Evolutionary conservation across 2,797 vertebrate species (phyloP).

Genomic region (Chromobotia macracanthus): DNA sequence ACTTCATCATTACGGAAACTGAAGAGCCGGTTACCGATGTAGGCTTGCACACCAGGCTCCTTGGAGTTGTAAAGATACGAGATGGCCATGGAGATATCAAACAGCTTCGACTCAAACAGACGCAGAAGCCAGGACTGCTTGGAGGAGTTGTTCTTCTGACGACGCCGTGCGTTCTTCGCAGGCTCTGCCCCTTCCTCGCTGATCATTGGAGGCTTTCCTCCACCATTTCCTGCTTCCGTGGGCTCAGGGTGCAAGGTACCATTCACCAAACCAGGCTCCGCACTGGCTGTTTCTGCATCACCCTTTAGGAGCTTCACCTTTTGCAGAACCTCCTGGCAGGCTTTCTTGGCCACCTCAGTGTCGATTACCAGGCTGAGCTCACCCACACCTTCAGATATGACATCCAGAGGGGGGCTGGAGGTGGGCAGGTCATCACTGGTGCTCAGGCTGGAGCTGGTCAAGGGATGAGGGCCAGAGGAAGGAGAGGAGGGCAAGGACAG

Average conservation of each 20-base stretch:
- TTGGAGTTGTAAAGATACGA: conserved; percentile 97
- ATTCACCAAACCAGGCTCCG: conserved; percentile 2
- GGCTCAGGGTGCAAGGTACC: conserved; percentile 33
- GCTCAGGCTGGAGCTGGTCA: conserved; percentile 70
- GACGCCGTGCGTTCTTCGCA: conserved; percentile 76
- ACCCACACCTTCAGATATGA: conserved; percentile 85
- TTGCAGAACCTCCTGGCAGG: conserved; percentile 91
- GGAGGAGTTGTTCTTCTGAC: conserved; percentile 87
- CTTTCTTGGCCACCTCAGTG: conserved; percentile 86
- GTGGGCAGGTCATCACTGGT: conserved; percentile 69
- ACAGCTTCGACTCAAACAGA: conserved; percentile 95
- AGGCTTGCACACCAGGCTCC: conserved; percentile 95
- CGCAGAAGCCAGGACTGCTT: conserved; percentile 96
- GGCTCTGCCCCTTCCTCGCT: conserved; percentile 74
- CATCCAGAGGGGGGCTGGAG: conserved; percentile 74
- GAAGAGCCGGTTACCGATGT: conserved; percentile 95
- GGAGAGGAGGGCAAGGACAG: conserved; percentile 69
- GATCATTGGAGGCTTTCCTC: conserved; percentile 63
- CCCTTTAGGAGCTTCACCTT: conserved; percentile 83
- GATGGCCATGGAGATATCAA: conserved; percentile 97
- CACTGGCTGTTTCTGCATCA: conserved; percentile 50
- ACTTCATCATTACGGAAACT: conserved; percentile 90
- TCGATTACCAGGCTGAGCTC: conserved; percentile 88
- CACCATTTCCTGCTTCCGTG: fast-evolving
- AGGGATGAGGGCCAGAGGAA: conserved; percentile 64